phyloP scores from a whole-genome alignment of 2,797 vertebrate genomes.

The Cossypha polioptera region DNA sequence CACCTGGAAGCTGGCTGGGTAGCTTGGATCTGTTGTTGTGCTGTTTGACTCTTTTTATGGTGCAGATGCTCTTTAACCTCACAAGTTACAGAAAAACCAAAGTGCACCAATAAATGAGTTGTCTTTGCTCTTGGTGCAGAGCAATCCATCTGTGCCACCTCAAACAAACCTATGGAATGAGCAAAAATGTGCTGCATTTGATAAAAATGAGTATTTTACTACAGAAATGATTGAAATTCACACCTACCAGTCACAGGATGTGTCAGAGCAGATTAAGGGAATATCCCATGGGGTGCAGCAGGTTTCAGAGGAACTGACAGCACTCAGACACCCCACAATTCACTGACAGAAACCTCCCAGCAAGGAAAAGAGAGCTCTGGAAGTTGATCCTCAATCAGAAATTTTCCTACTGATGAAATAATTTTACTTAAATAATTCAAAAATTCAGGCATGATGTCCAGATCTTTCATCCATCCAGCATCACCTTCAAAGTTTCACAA shows the following conservation, averaged over 20 bases:
- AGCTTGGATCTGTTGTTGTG: background rate
- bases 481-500: background rate
- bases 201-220: background rate
- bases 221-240: background rate
- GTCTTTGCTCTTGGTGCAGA: background rate
- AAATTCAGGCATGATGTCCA: background rate
- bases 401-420: background rate
- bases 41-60: background rate
- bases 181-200: background rate
- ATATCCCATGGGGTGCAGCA: background rate
- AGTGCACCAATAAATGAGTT: background rate
- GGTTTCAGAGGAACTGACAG: background rate
- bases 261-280: slow-evolving; percentile 1
- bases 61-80: background rate
- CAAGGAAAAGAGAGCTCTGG: background rate
- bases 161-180: background rate
- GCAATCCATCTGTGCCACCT: background rate
- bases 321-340: background rate
- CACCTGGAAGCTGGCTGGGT: background rate
- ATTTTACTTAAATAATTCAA: background rate
- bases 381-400: background rate
- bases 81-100: background rate
- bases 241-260: background rate
- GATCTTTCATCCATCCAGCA: background rate
- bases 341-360: background rate